Conservation (phyloP, 2,797 vertebrate species). For the Mareca penelope region DNA sequence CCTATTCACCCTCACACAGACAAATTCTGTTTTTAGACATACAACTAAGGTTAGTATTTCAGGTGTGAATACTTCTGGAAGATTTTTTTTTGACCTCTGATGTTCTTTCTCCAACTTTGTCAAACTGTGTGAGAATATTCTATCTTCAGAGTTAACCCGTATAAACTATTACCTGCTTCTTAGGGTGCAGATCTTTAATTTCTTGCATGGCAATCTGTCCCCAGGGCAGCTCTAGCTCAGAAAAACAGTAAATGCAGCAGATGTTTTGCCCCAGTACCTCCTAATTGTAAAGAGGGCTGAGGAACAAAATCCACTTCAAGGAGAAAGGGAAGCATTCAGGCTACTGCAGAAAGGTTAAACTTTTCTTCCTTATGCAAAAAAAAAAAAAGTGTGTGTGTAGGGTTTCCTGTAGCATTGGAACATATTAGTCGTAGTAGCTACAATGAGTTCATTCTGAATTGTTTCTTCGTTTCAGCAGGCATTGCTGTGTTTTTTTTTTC, state of each 20-base stretch:
- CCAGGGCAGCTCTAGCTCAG: neutral
- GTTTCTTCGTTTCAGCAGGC: neutral
- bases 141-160: neutral
- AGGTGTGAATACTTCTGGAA: neutral
- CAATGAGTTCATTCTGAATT: neutral
- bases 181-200: neutral
- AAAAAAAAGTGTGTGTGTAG: neutral
- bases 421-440: neutral
- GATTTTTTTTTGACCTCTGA: neutral
- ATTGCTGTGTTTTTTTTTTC: neutral
- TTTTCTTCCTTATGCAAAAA: neutral
- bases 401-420: neutral
- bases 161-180: neutral
- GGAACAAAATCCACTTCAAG: neutral
- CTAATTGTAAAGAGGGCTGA: neutral
- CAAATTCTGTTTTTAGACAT: neutral
- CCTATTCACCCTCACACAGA: neutral
- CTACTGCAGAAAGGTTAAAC: neutral
- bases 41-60: neutral
- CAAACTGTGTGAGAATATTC: neutral
- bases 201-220: neutral
- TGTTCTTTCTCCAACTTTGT: neutral
- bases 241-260: neutral
- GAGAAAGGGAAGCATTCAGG: neutral
- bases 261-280: neutral